Evolutionary conservation across 2,113 vertebrate species (phyloP), one percentile per base, ranked within the genome.

Genomic region (Myiopsitta monachus): DNA sequence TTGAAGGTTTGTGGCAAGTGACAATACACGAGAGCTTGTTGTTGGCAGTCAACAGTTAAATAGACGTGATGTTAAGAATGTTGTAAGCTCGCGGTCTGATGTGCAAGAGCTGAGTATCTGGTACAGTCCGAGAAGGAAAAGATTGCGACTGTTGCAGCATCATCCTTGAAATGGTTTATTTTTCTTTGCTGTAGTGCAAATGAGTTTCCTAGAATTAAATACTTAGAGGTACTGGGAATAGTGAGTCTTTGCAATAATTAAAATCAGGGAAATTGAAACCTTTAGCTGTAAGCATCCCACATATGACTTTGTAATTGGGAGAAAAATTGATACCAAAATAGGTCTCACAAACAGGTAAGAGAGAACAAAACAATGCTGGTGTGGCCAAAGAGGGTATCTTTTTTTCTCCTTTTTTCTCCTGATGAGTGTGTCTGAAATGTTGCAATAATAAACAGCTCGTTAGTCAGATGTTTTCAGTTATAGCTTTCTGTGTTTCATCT

Each of bases 241-340:
- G 70, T 13, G 88, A 72, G 28, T 33, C 41, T 95, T 92, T 79
- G 51, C 69, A 80, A 21, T 90, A 78, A 92, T 82, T 95, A 68
- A 81, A 78, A 84, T 87, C 30, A 55, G n/a, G 61, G 69, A 88
- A 96, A 93, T 82, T 72, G 86, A 72, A 92, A 62, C 51, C 83
- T 81, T 84, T 79, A 54, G 39, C 49, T 52, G 52, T 55, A 78
- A 91, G 55, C 69, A 76, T 92, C 77, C 51, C 61, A 21, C 4
- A 2, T 36, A 9, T 75, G 52, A 82, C 80, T 82, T 43, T 24
- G 21, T 47, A 31, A 83, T 31, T 88, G 22, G 77, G 84, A 78
- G 52, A 87, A 67, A 83, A 55, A 55, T 21, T 31, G 26, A 21
- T 11, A 87, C 24, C 44, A 75, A 70, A 83, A 59, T 14, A 8